Evolutionary conservation across 2,888 invertebrate genomes (phyloP).

Genomic region (Uropetala carovei): DNA sequence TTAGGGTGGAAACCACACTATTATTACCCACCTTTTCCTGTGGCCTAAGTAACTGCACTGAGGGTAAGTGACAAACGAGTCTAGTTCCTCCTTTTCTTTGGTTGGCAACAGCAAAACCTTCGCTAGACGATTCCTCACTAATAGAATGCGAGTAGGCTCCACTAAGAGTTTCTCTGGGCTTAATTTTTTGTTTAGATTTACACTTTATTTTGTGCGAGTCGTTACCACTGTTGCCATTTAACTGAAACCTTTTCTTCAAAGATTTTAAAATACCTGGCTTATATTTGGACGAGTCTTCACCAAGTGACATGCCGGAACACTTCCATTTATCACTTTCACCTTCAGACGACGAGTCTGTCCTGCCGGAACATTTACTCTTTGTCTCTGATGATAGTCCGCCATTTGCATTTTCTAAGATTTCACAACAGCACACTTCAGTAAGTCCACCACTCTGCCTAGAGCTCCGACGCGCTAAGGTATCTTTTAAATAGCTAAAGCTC

Average conservation of each 20-base stretch:
- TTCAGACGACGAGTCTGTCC: slow-evolving; percentile 36
- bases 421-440: slow-evolving; percentile 67
- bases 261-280: slow-evolving; percentile 68
- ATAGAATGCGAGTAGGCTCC: slow-evolving; percentile 50
- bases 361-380: slow-evolving; percentile 60
- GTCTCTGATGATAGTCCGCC: slow-evolving; percentile 66
- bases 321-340: slow-evolving; percentile 65
- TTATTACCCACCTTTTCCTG: slow-evolving; percentile 42
- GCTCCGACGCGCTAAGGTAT: slow-evolving; percentile 67
- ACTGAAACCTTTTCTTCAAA: slow-evolving; percentile 68
- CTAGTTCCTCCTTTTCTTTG: slow-evolving; percentile 50
- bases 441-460: slow-evolving; percentile 67
- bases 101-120: slow-evolving; percentile 60
- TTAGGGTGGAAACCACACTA: not conserved
- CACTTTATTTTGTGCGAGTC: slow-evolving; percentile 66
- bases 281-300: slow-evolving; percentile 64
- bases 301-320: slow-evolving; percentile 64
- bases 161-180: slow-evolving; percentile 65
- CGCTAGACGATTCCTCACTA: slow-evolving; percentile 62
- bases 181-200: slow-evolving; percentile 67
- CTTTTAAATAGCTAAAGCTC: slow-evolving; percentile 68
- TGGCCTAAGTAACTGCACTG: slow-evolving; percentile 51
- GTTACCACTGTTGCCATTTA: slow-evolving; percentile 65
- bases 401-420: slow-evolving; percentile 68
- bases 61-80: slow-evolving; percentile 34